These are phyloP conservation scores for Triplophysa yarkandensis DNA, from an alignment of 2,797 vertebrate genomes.

Conservation along the genomic window DNA sequence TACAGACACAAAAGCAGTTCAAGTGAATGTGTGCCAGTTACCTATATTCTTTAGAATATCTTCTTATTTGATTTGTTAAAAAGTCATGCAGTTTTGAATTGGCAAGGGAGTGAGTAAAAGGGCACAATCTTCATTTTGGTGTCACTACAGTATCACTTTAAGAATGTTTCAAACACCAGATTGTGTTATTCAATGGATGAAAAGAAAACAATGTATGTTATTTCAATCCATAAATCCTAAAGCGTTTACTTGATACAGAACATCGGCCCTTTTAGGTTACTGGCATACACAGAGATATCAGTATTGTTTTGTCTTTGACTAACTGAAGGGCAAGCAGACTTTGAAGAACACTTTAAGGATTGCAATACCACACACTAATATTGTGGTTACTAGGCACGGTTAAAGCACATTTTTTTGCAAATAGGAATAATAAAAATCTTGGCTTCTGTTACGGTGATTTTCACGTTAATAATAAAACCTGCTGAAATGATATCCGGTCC, in stretches of 20 bases:
- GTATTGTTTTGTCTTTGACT: slow-evolving; percentile 11
- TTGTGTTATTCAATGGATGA: too few species aligned
- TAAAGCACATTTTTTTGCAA: slow-evolving; percentile 2
- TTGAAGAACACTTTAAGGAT: slow-evolving; percentile 11
- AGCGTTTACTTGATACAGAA: background rate
- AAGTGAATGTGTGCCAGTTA: too few species aligned
- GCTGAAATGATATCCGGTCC: slow-evolving; percentile 27
- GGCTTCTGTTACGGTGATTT: slow-evolving; percentile 27
- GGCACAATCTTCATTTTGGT: too few species aligned
- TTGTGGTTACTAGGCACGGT: background rate
- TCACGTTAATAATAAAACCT: slow-evolving; percentile 40
- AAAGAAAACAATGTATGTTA: too few species aligned
- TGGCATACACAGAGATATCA: background rate
- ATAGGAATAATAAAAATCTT: slow-evolving; percentile 28
- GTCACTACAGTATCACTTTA: too few species aligned
- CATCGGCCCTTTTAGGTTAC: background rate
- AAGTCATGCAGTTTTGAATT: too few species aligned
- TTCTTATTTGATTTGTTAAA: too few species aligned
- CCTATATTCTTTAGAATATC: too few species aligned
- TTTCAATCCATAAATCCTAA: background rate
- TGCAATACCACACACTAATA: background rate
- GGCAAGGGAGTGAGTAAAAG: too few species aligned
- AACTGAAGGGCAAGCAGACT: slow-evolving; percentile 7
- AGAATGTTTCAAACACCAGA: too few species aligned
- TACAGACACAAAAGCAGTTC: too few species aligned